A percentile compares a stretch with the other conserved stretches of the same genome.
phyloP scores from a whole-genome alignment of 2,113 vertebrate genomes.

The Vimba vimba region DNA sequence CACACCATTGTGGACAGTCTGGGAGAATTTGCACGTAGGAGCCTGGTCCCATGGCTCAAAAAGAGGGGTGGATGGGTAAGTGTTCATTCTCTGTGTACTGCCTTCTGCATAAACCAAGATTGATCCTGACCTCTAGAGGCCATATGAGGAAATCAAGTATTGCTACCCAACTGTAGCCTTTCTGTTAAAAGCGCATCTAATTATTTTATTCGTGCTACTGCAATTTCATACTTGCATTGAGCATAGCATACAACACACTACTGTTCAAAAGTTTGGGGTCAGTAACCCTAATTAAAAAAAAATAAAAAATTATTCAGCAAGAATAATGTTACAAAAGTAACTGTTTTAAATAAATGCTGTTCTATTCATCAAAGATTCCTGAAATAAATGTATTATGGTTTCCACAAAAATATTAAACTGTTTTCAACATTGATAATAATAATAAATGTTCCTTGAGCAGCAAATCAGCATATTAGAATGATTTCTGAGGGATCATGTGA shows the following conservation, averaged over 20 bases:
- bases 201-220: background rate
- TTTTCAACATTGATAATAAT: background rate
- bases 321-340: too few species aligned
- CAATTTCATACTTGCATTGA: background rate
- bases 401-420: background rate
- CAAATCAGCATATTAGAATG: background rate
- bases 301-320: background rate
- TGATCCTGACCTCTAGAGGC: conserved; percentile 18
- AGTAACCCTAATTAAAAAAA: too few species aligned
- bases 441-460: background rate
- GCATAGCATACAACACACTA: too few species aligned
- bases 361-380: too few species aligned
- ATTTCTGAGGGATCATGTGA: background rate
- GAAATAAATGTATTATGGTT: background rate
- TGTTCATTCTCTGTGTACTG: background rate
- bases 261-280: too few species aligned
- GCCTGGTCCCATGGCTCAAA: conserved; percentile 87
- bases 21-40: conserved; percentile 91
- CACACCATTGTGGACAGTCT: conserved; percentile 90
- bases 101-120: background rate
- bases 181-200: background rate
- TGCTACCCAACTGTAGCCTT: background rate
- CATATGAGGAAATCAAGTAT: background rate
- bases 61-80: conserved; percentile 95
- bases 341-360: background rate